Base-by-base conservation (phyloP, 2,113 vertebrate genomes). In the Hepsetus odoe region DNA sequence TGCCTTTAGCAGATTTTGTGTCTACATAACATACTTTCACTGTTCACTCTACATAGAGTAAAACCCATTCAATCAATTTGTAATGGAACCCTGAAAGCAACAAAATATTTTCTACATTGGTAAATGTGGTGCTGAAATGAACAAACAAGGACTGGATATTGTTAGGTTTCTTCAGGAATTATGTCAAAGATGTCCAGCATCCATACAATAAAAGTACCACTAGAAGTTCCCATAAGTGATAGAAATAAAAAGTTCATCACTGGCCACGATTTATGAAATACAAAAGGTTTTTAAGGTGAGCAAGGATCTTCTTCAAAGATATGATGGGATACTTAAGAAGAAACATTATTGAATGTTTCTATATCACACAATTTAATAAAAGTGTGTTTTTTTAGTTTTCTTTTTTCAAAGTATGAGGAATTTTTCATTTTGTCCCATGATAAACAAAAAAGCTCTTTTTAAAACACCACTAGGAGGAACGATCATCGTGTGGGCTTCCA, bases 401-500 rank as follows among this genome's bases (percentile, higher is more conserved):
- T 20, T 20, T 49, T 76, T 74, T 79, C 56, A 26, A 64, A 42
- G 62, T 84, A 53, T 74, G 66, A 84, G 80, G 80, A 3, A 71
- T 76, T 61, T 64, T 33, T 72, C 22, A 51, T 82, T 80, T 73
- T 64, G 58, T 61, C 62, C 35, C 53, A 72, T 75, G 26, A 28
- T 77, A 22, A 81, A 44, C 79, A 77, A 74, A 81, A n/a, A 16
- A 62, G 32, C n/a, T n/a, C n/a, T n/a, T n/a, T n/a, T n/a, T 22
- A 56, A 30, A 22, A 14, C 35, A 44, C 92, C 92, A 94, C 90
- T 96, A 97, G 65, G 97, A 99, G 72, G 96, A 98, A n/a, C 97
- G 93, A 78, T 99, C 98, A 0, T 99, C 97, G 0, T 99, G 98
- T 20, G 97, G 97, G 85, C 98, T 99, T 68, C 97, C 98, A 0